Conservation (phyloP, 2,888 invertebrate species). For the Spatulosminthurus flaviceps region DNA sequence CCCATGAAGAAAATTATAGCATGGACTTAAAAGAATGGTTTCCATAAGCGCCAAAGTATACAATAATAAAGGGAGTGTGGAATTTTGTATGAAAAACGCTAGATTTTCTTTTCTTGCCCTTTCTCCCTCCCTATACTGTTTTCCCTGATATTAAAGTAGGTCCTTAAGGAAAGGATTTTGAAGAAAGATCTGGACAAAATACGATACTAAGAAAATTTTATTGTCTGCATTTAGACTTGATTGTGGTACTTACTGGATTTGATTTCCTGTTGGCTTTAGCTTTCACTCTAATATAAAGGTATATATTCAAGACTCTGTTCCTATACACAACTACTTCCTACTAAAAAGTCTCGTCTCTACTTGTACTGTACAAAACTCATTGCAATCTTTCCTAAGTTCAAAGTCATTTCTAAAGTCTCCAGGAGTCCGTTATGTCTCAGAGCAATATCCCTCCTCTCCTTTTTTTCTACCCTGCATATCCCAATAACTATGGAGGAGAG, state of each 20-base stretch:
- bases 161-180: too few relatives aligned
- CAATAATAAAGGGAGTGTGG: too few relatives aligned
- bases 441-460: slow-evolving; percentile 14
- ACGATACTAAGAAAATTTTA: slow-evolving; percentile 19
- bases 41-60: too few relatives aligned
- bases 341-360: too few relatives aligned
- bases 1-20: background rate
- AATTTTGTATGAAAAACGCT: too few relatives aligned
- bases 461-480: too few relatives aligned
- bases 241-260: slow-evolving; percentile 11
- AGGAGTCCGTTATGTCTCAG: background rate
- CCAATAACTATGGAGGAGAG: too few relatives aligned
- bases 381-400: background rate
- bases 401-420: slow-evolving; percentile 10
- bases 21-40: too few relatives aligned
- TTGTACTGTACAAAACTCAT: background rate
- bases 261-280: slow-evolving; percentile 23
- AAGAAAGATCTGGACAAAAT: background rate
- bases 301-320: too few relatives aligned
- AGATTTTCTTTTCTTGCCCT: too few relatives aligned
- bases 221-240: slow-evolving; percentile 3
- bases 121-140: too few relatives aligned
- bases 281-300: background rate
- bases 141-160: too few relatives aligned
- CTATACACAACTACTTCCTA: background rate